A percentile compares a stretch with the other conserved stretches of the same genome.
Evolutionary conservation across 2,797 vertebrate species (phyloP).

Genomic region (Pelodytes ibericus): DNA sequence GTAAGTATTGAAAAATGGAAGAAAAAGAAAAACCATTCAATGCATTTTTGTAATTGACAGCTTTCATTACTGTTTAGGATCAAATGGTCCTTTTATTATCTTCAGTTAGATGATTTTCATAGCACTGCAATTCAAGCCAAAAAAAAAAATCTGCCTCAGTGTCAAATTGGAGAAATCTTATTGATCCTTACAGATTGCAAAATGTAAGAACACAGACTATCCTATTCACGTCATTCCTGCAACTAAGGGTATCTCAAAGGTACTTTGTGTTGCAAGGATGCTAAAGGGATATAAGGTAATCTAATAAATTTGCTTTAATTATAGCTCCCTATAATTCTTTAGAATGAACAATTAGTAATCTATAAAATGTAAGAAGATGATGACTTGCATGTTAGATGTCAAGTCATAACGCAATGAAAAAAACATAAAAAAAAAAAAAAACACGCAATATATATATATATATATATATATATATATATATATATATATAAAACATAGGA

Average conservation of each 20-base stretch:
- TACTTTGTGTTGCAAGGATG: not conserved
- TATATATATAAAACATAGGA: slow-evolving; percentile 59
- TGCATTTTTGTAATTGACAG: no score
- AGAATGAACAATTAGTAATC: not conserved
- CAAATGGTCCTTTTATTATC: no score
- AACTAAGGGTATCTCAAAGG: no score
- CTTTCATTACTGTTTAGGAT: no score
- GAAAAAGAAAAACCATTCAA: no score
- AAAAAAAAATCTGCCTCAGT: no score
- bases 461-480: no score
- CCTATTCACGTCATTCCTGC: not conserved
- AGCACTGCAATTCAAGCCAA: no score
- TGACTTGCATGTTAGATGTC: slow-evolving; percentile 22
- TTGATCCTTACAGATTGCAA: not conserved
- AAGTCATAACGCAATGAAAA: slow-evolving; percentile 19
- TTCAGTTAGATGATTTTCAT: no score
- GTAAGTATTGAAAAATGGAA: no score
- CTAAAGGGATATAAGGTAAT: not conserved
- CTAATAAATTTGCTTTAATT: not conserved
- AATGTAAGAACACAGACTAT: not conserved
- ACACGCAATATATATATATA: slow-evolving; percentile 60
- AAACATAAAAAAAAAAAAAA: slow-evolving; percentile 19
- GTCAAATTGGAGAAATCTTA: not conserved
- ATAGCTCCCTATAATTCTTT: not conserved
- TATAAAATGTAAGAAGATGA: not conserved